phyloP scores from a whole-genome alignment of 2,888 invertebrate genomes.

The Mamestra brassicae region DNA sequence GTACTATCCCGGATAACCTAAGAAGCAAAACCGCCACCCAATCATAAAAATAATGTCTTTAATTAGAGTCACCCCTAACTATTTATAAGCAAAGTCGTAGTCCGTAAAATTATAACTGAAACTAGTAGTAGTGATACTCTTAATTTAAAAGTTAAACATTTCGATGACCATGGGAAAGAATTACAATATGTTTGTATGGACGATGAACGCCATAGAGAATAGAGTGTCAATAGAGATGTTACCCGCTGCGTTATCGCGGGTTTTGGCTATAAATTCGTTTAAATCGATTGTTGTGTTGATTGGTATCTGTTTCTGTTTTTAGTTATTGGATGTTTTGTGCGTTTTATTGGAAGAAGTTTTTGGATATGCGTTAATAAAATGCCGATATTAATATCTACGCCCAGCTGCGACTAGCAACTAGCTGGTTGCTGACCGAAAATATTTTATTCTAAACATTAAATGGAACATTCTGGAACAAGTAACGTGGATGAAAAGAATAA shows the following conservation, averaged over 20 bases:
- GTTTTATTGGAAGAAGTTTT: background rate
- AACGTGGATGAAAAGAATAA: too few species aligned
- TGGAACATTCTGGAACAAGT: too few species aligned
- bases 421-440: too few species aligned
- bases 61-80: conserved; percentile 60
- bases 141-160: conserved; percentile 63
- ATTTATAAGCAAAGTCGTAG: conserved; percentile 62
- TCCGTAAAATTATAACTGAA: conserved; percentile 68
- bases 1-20: background rate
- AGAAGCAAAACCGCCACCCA: conserved; percentile 29
- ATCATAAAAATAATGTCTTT: conserved; percentile 56
- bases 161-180: conserved; percentile 67
- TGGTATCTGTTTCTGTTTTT: conserved; percentile 32
- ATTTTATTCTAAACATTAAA: too few species aligned
- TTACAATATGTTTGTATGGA: background rate
- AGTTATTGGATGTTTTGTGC: conserved; percentile 9
- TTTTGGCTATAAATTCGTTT: conserved; percentile 44
- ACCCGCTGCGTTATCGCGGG: conserved; percentile 46
- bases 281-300: conserved; percentile 46
- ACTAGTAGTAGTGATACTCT: conserved; percentile 42
- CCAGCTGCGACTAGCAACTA: too few species aligned
- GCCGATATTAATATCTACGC: too few species aligned
- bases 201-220: conserved; percentile 16
- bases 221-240: conserved; percentile 55
- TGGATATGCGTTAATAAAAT: background rate